Percentiles rank a stretch among this genome's conserved stretches.
These are phyloP conservation scores for Geotria australis DNA, from an alignment of 2,797 vertebrate species.

Conservation along the genomic window DNA sequence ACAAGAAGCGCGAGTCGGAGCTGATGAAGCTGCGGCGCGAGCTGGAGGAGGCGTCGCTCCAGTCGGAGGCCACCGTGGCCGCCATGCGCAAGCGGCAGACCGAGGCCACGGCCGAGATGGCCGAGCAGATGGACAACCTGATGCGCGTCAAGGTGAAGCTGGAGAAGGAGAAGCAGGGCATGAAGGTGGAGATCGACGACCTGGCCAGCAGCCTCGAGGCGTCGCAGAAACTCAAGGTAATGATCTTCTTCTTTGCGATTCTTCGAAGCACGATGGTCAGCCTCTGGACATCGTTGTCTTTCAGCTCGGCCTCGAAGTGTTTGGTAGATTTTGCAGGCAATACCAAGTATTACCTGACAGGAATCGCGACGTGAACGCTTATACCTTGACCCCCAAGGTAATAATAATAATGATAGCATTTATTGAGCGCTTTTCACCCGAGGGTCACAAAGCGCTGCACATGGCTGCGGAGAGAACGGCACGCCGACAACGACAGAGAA, in stretches of 20 bases:
- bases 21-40: conserved; percentile 16
- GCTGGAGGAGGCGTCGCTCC: conserved; percentile 15
- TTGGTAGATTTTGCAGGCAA: no score
- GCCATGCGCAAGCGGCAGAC: conserved; percentile 13
- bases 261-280: no score
- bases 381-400: not conserved
- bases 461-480: no score
- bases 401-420: not conserved
- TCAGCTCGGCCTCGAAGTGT: no score
- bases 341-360: no score
- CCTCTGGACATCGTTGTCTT: no score
- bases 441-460: no score
- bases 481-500: no score
- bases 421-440: no score
- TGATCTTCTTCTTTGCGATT: no score
- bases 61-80: conserved; percentile 10
- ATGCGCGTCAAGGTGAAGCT: conserved; percentile 14
- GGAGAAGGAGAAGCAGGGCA: conserved; percentile 19
- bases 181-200: conserved; percentile 15
- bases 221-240: conserved; percentile 15
- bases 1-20: conserved; percentile 13
- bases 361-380: no score
- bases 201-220: conserved; percentile 10
- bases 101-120: conserved; percentile 8
- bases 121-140: conserved; percentile 14